Base-by-base conservation (phyloP, 2,797 vertebrate species). In the Periophthalmus magnuspinnatus region DNA sequence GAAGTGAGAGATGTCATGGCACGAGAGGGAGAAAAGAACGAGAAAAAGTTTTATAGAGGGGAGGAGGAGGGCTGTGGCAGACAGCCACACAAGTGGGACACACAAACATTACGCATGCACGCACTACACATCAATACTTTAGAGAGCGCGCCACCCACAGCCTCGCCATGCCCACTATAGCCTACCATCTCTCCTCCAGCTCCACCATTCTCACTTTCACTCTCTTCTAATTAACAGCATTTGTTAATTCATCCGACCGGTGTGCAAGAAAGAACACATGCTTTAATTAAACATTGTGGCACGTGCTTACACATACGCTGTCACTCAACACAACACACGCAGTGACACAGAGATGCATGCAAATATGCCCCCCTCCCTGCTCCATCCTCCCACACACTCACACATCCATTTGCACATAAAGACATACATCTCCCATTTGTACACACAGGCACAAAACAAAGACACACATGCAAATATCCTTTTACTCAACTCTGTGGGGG, bases 161-260 rank as follows among this genome's bases (percentile, higher is more conserved):
- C 50, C 57, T 76, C 65, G n/a, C 34, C 47, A 9, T 70, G 61
- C 76, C 75, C 79, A 33, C 75, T 13, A 56, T 75, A 67, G 70
- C 56, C 78, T 76, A 55, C 59, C 14, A 22, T 65, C 79, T 71
- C 68, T 60, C 79, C 75, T 77, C 59, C 55, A 10, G 21, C 67
- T 81, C 72, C 69, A 58, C 78, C 75, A 63, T 79, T 81, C 86
- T 84, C 83, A 81, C 88, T 85, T 84, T 81, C 81, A 80, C 72
- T 79, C 62, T 75, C 56, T 68, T 89, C 92, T 92, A 93, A 93
- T 93, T 94, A 93, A 93, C 93, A 87, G 81, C 86, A 84, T 90
- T 93, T 88, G 91, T 93, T 93, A 93, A 94, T 94, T 93, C 88
- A 85, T 92, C 90, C 90, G 88, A 94, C 92, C 89, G 60, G 77